These are phyloP conservation scores for Nebria brevicollis DNA, from an alignment of 2,888 invertebrate species.

Conservation along the genomic window DNA sequence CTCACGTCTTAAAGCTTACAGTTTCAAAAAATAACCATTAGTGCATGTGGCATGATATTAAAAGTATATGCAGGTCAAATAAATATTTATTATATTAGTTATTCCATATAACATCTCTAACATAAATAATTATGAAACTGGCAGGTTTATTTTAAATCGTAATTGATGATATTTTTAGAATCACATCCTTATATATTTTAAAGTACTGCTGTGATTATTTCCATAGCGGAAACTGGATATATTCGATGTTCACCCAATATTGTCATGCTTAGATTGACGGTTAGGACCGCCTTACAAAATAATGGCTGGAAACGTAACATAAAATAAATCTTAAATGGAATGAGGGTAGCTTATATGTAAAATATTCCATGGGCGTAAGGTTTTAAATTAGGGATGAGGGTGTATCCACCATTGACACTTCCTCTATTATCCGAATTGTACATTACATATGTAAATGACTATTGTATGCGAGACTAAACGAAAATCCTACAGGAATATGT, in stretches of 20 bases:
- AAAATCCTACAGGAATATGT: not conserved
- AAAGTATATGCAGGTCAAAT: no score
- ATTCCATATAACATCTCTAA: no score
- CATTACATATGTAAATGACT: slow-evolving; percentile 13
- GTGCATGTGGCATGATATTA: not conserved
- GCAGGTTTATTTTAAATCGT: no score
- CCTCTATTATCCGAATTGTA: slow-evolving; percentile 14
- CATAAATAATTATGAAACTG: no score
- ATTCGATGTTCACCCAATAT: slow-evolving; percentile 29
- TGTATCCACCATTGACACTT: slow-evolving; percentile 15
- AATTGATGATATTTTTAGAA: no score
- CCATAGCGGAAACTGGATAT: not conserved
- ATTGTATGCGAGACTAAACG: not conserved
- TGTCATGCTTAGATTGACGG: slow-evolving; percentile 38
- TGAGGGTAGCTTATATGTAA: not conserved
- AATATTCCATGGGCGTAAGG: not conserved
- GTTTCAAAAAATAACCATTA: not conserved
- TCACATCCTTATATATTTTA: no score
- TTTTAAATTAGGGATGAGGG: slow-evolving; percentile 6
- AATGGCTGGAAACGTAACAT: slow-evolving; percentile 27
- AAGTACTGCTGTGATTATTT: not conserved
- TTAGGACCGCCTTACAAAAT: slow-evolving; percentile 25
- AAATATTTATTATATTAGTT: no score
- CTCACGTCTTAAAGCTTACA: not conserved
- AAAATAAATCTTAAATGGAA: slow-evolving; percentile 36